phyloP scores from a whole-genome alignment of 2,797 vertebrate genomes.

The Nothura maculosa region DNA sequence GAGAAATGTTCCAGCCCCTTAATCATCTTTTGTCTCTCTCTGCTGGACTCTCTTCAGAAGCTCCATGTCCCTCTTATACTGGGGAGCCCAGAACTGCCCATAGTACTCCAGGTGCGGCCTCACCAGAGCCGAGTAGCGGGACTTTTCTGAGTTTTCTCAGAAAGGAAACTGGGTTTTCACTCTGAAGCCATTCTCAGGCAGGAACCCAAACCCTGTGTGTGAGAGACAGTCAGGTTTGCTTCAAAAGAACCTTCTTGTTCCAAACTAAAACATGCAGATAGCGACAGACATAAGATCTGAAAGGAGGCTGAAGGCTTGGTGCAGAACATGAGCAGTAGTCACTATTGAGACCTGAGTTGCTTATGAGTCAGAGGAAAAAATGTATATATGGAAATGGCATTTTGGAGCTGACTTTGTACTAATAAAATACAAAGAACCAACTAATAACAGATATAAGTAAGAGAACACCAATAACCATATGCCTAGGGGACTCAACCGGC shows the following conservation, averaged over 20 bases:
- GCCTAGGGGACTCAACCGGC: neutral
- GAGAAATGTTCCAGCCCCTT: no score
- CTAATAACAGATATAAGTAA: neutral
- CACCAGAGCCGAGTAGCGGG: no score
- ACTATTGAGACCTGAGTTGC: neutral
- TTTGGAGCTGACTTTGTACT: neutral
- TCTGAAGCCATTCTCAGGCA: neutral
- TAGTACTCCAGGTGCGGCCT: no score
- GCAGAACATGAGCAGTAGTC: neutral
- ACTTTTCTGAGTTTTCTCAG: neutral
- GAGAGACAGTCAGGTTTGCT: neutral
- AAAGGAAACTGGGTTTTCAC: neutral
- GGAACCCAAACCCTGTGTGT: neutral
- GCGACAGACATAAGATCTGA: neutral
- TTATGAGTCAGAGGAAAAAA: accelerated
- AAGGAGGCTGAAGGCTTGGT: neutral
- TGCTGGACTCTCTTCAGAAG: no score
- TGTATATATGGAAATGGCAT: neutral
- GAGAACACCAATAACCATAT: neutral
- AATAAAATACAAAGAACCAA: neutral
- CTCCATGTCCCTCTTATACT: no score
- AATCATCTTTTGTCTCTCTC: no score
- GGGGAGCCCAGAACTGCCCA: no score
- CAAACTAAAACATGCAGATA: accelerated
- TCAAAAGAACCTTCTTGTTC: neutral